Base-by-base conservation (phyloP, 92 coral and sea anemone species). In the Porites divaricata region DNA sequence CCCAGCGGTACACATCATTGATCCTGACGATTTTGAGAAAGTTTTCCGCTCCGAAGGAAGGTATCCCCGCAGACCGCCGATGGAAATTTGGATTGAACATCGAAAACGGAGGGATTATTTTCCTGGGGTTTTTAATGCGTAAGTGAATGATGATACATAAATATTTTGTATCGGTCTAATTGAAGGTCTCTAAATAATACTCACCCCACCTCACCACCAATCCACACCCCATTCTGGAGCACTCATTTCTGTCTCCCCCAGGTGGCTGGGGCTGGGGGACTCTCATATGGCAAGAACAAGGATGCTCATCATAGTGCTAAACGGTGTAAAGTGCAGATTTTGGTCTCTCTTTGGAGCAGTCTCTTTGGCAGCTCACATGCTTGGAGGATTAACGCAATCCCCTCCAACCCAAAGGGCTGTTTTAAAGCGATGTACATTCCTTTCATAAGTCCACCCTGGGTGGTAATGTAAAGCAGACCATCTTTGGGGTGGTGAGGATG, bases 11-110 rank as follows among this genome's bases (percentile, higher is more conserved):
- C 92, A 89, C 58, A n/a, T 92, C 4, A 74, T 83, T 35, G 93
- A 86, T 20, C 93, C 95, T 11, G 83, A 17, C 17, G 93, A 86
- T 53, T 68, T 69, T n/a, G 86, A 76, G 64, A 83, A 79, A 45
- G 93, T 92, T 15, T 87, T 76, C 79, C 93, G 95, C 9, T 71
- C 79, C 1, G 93, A 92, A 63, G 95, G 92, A 56, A 86, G 75
- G 41, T 78, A 82, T 68, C 95, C 95, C 2, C 72, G 63, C 1
- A 86, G 95, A 8, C 69, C 80, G 2, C 35, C 63, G 9, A 25
- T 92, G 2, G 88, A 81, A 9, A 49, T 90, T 0, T 92, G 85
- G 52, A 6, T 14, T 4, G 79, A 75, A 52, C 16, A 75, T n/a
- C 79, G 65, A 1, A 75, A 28, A 17, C 22, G 79, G 23, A 23